Evolutionary conservation across 2,797 vertebrate genomes (phyloP), one percentile per base, ranked within the genome.

Genomic region (Thaleichthys pacificus): DNA sequence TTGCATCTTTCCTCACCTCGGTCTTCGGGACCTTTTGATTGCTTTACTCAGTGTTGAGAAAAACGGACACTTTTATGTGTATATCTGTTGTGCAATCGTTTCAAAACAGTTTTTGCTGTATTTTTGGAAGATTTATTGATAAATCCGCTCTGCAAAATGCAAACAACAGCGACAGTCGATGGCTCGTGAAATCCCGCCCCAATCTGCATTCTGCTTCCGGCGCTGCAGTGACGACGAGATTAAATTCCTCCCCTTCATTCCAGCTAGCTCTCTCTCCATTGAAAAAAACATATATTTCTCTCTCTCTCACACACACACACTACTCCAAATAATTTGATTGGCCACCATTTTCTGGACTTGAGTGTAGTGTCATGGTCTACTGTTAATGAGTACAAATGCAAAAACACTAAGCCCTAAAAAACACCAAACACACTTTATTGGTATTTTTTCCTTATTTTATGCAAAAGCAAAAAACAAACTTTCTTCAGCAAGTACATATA

Each of bases 161-260:
- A 80, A 81, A 85, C 70, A 86, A 82, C 87, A 78, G 74, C 64
- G 74, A 74, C 7, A 61, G 38, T 61, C 71, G 79, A 79, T 74
- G 60, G 68, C 65, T 58, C 81, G 83, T 66, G 22, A 84, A 85
- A 42, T 85, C 84, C 91, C 91, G 86, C 91, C 92, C 89, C 89
- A 57, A 38, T 73, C 70, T 79, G 77, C 30, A 66, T 42, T 75
- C 57, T 47, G 7, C 62, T 87, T 87, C 84, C 86, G 86, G 86
- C 74, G 83, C 71, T 21, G 68, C 69, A 65, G 68, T 56, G 51
- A 74, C 77, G 76, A 80, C 81, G 80, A 76, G 28, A 17, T 67
- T 17, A 22, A 67, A 7, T 8, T 22, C 21, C 32, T 2, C n/a
- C 62, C 19, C 8, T 24, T 21, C n/a, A 17, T 35, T 35, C 19